Base-by-base conservation (phyloP, 2,797 vertebrate genomes). In the Sebastes alutus region DNA sequence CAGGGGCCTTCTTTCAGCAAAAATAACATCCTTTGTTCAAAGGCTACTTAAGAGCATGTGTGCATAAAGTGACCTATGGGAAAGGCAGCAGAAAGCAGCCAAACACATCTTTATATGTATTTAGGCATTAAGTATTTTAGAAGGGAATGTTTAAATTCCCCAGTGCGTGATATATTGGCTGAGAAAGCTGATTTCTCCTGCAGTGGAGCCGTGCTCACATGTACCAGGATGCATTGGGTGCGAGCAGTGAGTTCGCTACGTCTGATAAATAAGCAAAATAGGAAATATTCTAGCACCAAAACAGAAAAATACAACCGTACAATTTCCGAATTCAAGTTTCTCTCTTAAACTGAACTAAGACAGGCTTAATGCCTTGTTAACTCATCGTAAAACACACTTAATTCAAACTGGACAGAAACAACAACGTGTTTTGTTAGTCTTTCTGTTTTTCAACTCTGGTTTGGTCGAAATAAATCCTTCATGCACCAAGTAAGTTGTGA, bases 1-100 rank as follows among this genome's bases (percentile, higher is more conserved):
- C 80, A 63, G 74, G 69, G 79, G 76, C 63, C 69, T 42, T 18
- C 42, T 77, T 69, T 75, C 70, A 73, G 71, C 74, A 79, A 59
- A 89, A 86, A 87, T 20, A 88, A 78, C 78, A 84, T 79, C 82
- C 68, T 79, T 77, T 76, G 56, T 77, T 80, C 54, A 84, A 81
- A 84, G 49, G 56, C 33, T 83, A 59, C 75, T 71, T 52, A 10
- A 46, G 58, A 82, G 64, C 68, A 77, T 66, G 63, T 76, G 68
- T 83, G 55, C 63, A 72, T 56, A 33, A 63, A 78, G 16, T 60
- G 64, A 83, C 78, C 59, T 38, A 30, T 61, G 38, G 54, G 42
- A 60, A 16, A 74, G 16, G 62, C 38, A 65, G 63, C 29, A 69
- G n/a, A 78, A 81, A 65, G 30, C 4, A 4, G 22, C 18, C 22